Percentiles rank a stretch among this genome's conserved stretches.
Evolutionary conservation across 2,888 invertebrate species (phyloP).

Genomic region (Celastrina argiolus): DNA sequence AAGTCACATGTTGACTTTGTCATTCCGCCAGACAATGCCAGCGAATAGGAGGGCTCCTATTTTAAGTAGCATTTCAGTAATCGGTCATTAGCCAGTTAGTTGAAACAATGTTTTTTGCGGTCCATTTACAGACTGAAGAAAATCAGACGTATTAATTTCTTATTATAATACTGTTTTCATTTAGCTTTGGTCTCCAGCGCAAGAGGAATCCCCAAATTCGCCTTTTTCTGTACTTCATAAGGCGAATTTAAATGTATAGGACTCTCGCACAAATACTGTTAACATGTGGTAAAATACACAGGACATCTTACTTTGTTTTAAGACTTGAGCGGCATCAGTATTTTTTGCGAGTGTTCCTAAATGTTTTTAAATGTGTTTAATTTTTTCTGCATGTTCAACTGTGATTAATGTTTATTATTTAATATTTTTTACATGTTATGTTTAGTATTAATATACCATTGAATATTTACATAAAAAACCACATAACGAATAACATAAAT

Average conservation of each 20-base stretch:
- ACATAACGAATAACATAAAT: too few relatives aligned
- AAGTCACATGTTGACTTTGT: too few relatives aligned
- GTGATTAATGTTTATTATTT: not conserved
- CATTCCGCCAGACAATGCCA: too few relatives aligned
- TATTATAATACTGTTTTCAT: not conserved
- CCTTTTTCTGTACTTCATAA: not conserved
- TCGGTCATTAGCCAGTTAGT: too few relatives aligned
- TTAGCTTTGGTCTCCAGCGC: not conserved
- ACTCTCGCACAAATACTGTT: too few relatives aligned
- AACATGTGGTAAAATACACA: too few relatives aligned
- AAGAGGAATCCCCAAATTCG: not conserved
- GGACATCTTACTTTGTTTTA: not conserved
- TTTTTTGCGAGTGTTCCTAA: not conserved
- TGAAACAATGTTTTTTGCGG: not conserved
- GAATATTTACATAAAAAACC: too few relatives aligned
- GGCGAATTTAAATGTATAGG: not conserved
- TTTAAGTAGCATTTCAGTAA: too few relatives aligned
- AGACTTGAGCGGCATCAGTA: not conserved
- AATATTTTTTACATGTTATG: not conserved
- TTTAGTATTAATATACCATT: not conserved
- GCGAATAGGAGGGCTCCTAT: too few relatives aligned
- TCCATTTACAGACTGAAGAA: not conserved
- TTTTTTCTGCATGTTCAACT: not conserved
- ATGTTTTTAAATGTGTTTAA: not conserved
- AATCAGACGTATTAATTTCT: not conserved